Evolutionary conservation across 2,888 invertebrate species (phyloP), one percentile per base, ranked within the genome.

Genomic region (Leuctra nigra): DNA sequence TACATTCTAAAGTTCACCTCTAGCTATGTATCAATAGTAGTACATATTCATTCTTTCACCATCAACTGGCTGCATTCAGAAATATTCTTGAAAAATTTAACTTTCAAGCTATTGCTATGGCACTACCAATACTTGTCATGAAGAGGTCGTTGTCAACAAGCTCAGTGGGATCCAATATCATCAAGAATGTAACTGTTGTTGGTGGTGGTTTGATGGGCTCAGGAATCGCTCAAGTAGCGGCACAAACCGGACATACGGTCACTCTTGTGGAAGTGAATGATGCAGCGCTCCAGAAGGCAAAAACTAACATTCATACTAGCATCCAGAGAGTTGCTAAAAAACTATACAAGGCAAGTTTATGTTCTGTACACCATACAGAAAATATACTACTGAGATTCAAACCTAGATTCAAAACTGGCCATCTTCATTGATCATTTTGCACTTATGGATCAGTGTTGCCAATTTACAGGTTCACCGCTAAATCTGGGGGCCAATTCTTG

Each of bases 131-230:
- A 29, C 53, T 47, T 47, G 33, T 54, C 16, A 22, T 53, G 38
- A 47, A 38, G 23, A 46, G 57, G 47, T 54, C 47, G 13, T 35
- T 57, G 3, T 57, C 57, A 2, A 48, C 54, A 14, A 47, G 54
- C 23, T 16, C 44, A 16, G 25, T 54, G 47, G 63, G 68, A 60
- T 67, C 70, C 59, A 69, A 69, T 16, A 75, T 74, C 23, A 84
- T 91, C 44, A 86, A 88, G 71, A 84, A 87, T 74, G 84, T 92
- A 36, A 86, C 89, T 6, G 79, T 92, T 18, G 84, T 92, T 62
- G 93, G 92, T 11, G 87, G 89, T 50, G 92, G 92, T 7, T 74
- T 91, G 14, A 92, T 93, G 92, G 92, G 92, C 6, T 84, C 89
- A 52, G 92, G 93, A 56, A 92, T 93, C 66, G 91, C 91, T 54